Base-by-base conservation (phyloP, 1,140 invertebrate species). In the Papilio dardanus region DNA sequence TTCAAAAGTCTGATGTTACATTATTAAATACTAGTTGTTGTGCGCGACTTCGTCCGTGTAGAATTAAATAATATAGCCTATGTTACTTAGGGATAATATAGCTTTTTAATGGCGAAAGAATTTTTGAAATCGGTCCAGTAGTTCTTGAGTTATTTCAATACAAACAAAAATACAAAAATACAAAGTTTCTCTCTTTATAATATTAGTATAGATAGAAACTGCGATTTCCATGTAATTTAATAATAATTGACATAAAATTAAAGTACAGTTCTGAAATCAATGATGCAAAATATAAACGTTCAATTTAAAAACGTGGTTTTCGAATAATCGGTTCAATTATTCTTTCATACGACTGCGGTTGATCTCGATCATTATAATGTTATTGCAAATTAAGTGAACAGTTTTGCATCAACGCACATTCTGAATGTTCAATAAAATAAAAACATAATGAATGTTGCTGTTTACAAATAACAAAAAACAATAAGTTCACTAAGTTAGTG, bases 261-360 rank as follows among this genome's bases (percentile, higher is more conserved):
- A 3, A 12, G 21, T 58, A 58, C 19, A 28, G 4, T 62, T 62
- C 54, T 30, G 54, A 62, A 62, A 62, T 30, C 24, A 16, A 16
- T 62, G 7, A 14, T 62, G 46, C 24, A 62, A 14, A 30, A 62
- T 62, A 28, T 62, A 28, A 3, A 62, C 24, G 54, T 1, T 28
- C 30, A 62, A 62, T 62, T 62, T 62, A 30, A 62, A 62, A 62
- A 28, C 54, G 54, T 62, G 54, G 54, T 62, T 62, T 62, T 28
- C 24, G 24, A 62, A 62, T 62, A 62, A 28, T 62, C 21, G 10
- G 54, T 62, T 28, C 54, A 62, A 62, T 62, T 16, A 28, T 62
- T 62, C 24, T 62, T 30, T 62, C 54, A 24, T 54, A 54, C 50
- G 50, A 28, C 14, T 62, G 54, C 54, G 54, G 54, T 30, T 16